phyloP scores from a whole-genome alignment of 1,140 invertebrate genomes.

The Tigriopus japonicus region DNA sequence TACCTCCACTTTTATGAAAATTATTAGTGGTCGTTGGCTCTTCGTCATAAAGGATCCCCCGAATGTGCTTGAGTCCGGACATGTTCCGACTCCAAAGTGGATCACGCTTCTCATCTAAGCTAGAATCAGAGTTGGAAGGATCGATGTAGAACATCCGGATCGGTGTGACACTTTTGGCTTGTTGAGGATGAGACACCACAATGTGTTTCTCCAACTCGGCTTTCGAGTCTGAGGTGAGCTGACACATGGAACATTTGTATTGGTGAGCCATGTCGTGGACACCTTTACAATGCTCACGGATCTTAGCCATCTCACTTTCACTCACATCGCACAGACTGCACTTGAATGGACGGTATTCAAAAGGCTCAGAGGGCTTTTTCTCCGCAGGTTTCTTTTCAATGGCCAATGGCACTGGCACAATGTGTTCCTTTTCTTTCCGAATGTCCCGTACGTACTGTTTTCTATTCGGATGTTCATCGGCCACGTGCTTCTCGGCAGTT shows the following conservation, averaged over 20 bases:
- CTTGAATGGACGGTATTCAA: slow-evolving; percentile 1
- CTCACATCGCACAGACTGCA: slow-evolving; percentile 6
- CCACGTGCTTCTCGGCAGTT: slow-evolving; percentile 11
- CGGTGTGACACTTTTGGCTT: background rate
- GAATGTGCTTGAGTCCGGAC: slow-evolving; percentile 6
- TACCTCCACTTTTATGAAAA: background rate
- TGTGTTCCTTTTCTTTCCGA: background rate
- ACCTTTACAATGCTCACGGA: background rate
- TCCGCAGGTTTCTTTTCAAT: background rate
- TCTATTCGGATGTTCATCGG: slow-evolving; percentile 1
- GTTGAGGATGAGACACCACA: background rate
- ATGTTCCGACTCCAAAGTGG: slow-evolving; percentile 11
- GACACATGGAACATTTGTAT: background rate
- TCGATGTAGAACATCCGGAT: slow-evolving; percentile 1
- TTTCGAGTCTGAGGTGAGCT: background rate
- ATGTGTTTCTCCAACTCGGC: background rate
- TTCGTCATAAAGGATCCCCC: slow-evolving; percentile 10
- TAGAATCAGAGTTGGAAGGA: background rate
- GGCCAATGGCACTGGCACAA: background rate
- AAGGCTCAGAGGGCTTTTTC: background rate
- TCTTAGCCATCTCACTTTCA: background rate
- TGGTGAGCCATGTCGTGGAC: background rate
- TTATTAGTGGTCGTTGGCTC: background rate
- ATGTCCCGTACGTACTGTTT: background rate
- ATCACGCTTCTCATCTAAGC: background rate